Percentiles rank a stretch among this genome's conserved stretches.
These are phyloP conservation scores for Eupeodes luniger DNA, from an alignment of 2,888 invertebrate genomes.

Conservation along the genomic window DNA sequence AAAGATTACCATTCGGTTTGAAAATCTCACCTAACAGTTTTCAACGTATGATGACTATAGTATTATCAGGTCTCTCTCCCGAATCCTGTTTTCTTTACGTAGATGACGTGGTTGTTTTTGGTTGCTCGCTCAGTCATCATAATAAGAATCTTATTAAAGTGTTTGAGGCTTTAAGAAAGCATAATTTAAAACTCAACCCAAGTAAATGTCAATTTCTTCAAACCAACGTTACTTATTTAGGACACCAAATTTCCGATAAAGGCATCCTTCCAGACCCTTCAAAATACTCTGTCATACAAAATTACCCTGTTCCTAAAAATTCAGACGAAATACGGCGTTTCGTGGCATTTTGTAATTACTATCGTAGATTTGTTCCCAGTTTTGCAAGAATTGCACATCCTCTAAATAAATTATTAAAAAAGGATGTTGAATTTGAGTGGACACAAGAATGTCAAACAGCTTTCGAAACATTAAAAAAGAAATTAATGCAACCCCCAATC, in stretches of 20 bases:
- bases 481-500: background rate
- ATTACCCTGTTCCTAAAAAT: too few species aligned
- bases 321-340: conserved; percentile 61
- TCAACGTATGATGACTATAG: conserved; percentile 55
- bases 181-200: conserved; percentile 45
- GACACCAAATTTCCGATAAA: conserved; percentile 53
- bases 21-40: conserved; percentile 28
- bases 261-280: conserved; percentile 66
- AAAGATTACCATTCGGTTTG: conserved; percentile 13
- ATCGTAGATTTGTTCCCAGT: background rate
- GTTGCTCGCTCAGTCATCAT: conserved; percentile 52
- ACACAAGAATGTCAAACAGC: background rate
- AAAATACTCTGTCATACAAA: too few species aligned
- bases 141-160: conserved; percentile 34
- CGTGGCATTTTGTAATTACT: conserved; percentile 49
- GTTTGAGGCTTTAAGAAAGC: conserved; percentile 23
- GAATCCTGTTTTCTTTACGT: conserved; percentile 66
- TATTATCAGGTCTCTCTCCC: conserved; percentile 26
- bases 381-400: background rate
- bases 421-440: background rate
- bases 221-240: conserved; percentile 61
- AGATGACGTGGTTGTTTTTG: conserved; percentile 73
- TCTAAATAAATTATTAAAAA: background rate
- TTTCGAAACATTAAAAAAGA: conserved; percentile 4
- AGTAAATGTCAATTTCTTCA: conserved; percentile 52